These are phyloP conservation scores for Prinia subflava DNA, from an alignment of 2,113 vertebrate genomes.

Conservation along the genomic window DNA sequence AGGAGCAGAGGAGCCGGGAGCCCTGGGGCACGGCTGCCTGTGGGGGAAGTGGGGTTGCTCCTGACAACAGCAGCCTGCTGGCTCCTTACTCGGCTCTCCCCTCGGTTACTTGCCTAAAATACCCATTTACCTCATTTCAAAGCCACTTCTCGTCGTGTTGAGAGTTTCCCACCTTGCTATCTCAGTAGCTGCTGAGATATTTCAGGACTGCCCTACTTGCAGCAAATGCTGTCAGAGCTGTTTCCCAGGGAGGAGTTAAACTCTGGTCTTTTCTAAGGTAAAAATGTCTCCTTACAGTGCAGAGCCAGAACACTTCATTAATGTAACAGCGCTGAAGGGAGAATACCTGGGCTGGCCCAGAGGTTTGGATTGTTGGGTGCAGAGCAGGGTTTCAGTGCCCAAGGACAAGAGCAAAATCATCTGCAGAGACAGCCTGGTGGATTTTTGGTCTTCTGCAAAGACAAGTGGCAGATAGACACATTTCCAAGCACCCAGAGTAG, in stretches of 20 bases:
- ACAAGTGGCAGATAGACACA: neutral
- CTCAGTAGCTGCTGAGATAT: neutral
- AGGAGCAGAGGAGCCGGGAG: neutral
- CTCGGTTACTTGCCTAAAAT: neutral
- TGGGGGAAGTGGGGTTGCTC: neutral
- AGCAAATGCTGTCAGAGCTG: neutral
- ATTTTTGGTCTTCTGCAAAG: neutral
- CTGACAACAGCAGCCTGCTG: neutral
- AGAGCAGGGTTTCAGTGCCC: neutral
- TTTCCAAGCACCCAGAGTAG: neutral
- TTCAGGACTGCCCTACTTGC: conserved; percentile 16
- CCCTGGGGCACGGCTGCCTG: neutral
- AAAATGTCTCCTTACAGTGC: neutral
- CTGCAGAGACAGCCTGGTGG: neutral
- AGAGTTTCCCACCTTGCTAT: neutral
- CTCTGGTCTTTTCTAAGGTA: neutral
- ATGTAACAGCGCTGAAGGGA: neutral
- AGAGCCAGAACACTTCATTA: neutral
- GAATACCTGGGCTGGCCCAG: neutral
- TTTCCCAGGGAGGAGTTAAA: neutral
- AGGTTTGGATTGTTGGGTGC: neutral
- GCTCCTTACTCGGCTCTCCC: neutral
- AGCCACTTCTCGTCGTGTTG: neutral
- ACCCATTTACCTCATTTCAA: neutral
- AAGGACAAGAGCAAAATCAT: neutral